These are phyloP conservation scores for Onthophagus taurus DNA, from an alignment of 1,140 invertebrate species.

Conservation along the genomic window DNA sequence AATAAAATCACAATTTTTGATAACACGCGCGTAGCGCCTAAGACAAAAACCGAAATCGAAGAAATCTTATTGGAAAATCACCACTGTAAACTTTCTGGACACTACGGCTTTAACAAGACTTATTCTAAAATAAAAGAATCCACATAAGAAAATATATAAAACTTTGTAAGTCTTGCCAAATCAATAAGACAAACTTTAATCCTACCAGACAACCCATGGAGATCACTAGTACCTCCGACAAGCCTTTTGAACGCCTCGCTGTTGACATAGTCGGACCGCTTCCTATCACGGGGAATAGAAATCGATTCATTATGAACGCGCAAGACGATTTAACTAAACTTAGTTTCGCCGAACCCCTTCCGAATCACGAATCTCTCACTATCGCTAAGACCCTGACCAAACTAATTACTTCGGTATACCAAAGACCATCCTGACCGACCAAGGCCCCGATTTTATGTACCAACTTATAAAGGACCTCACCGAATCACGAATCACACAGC, in stretches of 20 bases:
- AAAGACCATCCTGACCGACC: slow-evolving; percentile 23
- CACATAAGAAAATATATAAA: slow-evolving; percentile 32
- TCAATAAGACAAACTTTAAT: slow-evolving; percentile 25
- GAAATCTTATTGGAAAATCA: slow-evolving; percentile 33
- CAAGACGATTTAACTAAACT: slow-evolving; percentile 30
- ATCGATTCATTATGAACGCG: slow-evolving; percentile 23
- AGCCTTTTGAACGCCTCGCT: slow-evolving; percentile 22
- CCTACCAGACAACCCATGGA: slow-evolving; percentile 24
- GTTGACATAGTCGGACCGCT: slow-evolving; percentile 27
- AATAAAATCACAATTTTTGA: slow-evolving; percentile 15
- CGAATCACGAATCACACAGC: slow-evolving; percentile 25
- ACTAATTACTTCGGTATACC: background rate
- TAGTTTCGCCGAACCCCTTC: background rate
- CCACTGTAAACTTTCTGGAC: slow-evolving; percentile 25
- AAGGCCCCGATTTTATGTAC: slow-evolving; percentile 30
- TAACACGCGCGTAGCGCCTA: slow-evolving; percentile 6
- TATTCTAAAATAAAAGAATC: slow-evolving; percentile 29
- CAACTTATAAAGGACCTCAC: slow-evolving; percentile 27
- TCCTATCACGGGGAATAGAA: slow-evolving; percentile 3
- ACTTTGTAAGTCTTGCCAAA: slow-evolving; percentile 26
- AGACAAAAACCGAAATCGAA: slow-evolving; percentile 24
- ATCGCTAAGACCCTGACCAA: background rate
- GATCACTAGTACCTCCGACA: slow-evolving; percentile 28
- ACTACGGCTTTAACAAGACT: slow-evolving; percentile 29
- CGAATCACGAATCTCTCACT: slow-evolving; percentile 4